Percentiles rank a stretch among this genome's conserved stretches.
Evolutionary conservation across 2,888 invertebrate genomes (phyloP).

Genomic region (Lapara coniferarum): DNA sequence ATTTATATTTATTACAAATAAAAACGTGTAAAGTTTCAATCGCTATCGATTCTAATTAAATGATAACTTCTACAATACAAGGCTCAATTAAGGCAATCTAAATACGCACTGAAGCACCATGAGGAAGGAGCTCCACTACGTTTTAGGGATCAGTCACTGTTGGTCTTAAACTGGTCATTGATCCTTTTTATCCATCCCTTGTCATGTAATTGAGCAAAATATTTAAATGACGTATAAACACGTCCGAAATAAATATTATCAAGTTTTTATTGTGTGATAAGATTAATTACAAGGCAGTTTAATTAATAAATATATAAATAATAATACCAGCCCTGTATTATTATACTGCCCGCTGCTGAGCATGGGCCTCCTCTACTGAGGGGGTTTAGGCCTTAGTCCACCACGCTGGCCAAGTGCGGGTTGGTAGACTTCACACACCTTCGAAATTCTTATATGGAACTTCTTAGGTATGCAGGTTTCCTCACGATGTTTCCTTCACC

Average conservation of each 20-base stretch:
- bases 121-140: constrained; percentile 10
- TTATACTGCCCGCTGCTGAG: no score
- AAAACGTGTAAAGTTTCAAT: background rate
- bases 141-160: background rate
- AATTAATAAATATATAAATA: background rate
- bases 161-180: background rate
- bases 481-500: no score
- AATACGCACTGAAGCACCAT: background rate
- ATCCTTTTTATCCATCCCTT: background rate
- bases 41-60: constrained; percentile 1
- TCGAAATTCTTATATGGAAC: no score
- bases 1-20: background rate
- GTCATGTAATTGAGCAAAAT: background rate
- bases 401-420: no score
- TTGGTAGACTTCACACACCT: no score
- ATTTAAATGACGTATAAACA: background rate
- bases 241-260: no score
- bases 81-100: constrained; percentile 5
- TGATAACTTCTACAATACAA: constrained; percentile 4
- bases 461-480: no score
- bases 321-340: no score
- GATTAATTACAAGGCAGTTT: no score
- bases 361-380: no score
- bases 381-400: no score
- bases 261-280: no score